Conservation (phyloP, 2,113 vertebrate genomes). For the Recurvirostra avosetta region DNA sequence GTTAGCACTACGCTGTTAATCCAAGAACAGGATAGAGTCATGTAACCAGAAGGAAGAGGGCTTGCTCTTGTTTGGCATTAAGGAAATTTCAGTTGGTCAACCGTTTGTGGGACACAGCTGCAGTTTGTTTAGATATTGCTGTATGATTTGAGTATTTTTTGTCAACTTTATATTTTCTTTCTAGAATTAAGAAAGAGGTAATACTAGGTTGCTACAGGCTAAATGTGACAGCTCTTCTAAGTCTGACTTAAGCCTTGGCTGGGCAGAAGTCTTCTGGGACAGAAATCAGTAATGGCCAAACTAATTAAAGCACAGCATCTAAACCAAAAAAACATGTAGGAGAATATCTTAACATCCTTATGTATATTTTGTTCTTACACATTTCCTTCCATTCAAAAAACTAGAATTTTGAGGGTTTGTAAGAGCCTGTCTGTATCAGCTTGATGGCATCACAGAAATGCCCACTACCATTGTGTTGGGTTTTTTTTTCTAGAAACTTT, state of each 20-base stretch:
- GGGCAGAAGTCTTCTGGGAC: neutral
- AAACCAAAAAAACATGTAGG: neutral
- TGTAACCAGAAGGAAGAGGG: neutral
- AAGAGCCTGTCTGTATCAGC: neutral
- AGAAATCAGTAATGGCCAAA: neutral
- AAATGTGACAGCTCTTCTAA: neutral
- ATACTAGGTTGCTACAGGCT: neutral
- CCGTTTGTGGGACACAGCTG: neutral
- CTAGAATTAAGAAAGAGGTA: neutral
- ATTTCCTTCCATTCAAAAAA: neutral
- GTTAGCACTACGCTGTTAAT: neutral
- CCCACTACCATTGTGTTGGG: neutral
- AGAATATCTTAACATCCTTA: neutral
- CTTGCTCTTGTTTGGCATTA: neutral
- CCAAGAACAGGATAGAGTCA: neutral
- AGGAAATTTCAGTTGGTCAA: neutral
- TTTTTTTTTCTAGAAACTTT: neutral
- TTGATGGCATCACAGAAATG: neutral
- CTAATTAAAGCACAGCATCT: neutral
- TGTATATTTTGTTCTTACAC: neutral
- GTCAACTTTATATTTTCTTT: neutral
- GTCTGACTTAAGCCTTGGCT: neutral
- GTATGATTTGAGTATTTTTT: neutral
- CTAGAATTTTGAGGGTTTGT: neutral
- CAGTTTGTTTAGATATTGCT: neutral